Base-by-base conservation (phyloP, 2,113 vertebrate genomes). In the pig (Sus scrofa) region DNA sequence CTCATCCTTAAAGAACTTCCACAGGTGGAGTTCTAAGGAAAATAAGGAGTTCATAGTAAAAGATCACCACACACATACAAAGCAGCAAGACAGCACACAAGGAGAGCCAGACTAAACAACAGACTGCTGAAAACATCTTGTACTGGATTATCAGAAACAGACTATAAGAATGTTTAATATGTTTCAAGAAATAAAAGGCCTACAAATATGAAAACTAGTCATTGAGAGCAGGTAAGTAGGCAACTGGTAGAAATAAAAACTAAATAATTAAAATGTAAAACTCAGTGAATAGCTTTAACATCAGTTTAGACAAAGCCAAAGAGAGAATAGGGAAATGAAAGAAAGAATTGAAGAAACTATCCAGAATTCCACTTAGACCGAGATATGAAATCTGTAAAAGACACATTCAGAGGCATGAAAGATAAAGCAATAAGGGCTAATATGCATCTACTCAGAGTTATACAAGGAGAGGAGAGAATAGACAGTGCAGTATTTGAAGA, bases 311-410 rank as follows among this genome's bases (percentile, higher is more conserved):
- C 50, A 93, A 89, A 94, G 30, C 58, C 89, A 24, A 81, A 85
- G 32, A 89, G 65, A 93, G 52, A 95, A 39, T 60, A 68, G 16
- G 27, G 24, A 68, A 94, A 68, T 83, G 5, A 65, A 95, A 75
- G 67, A 70, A 65, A 63, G 15, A 95, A 39, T 39, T n/a, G 20
- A 85, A 85, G 58, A 67, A 96, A 91, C n/a, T 70, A 63, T 94
- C 34, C 62, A 94, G 39, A 63, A 65, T 82, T 77, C n/a, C 2
- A 81, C 60, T 79, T 30, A 77, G 18, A 58, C n/a, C 37, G 81
- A 93, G 37, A 95, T 75, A 77, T 91, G 10, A 78, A 87, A 92
- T 39, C 24, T 27, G 2, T 24, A 39, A 39, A 68, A 74, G 67
- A 94, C 56, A 74, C 37, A 44, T 16, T 52, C 87, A 68, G 74